Evolutionary conservation across 2,888 invertebrate genomes (phyloP), one percentile per base, ranked within the genome.

Genomic region (Clanis bilineata): DNA sequence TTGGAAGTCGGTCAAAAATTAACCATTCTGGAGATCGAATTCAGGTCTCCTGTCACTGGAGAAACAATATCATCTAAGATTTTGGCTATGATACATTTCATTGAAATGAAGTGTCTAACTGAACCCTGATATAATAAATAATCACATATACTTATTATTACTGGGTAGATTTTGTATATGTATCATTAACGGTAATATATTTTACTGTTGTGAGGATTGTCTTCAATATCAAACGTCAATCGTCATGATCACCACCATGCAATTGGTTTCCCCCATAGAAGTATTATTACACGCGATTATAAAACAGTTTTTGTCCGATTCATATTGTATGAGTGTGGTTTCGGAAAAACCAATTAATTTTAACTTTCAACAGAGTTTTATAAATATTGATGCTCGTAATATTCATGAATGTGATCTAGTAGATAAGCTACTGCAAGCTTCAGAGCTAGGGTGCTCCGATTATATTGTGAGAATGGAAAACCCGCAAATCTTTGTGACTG

Each of bases 371-470:
- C 63, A 64, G 22, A 74, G 68, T 62, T 82, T 79, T 61, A 79
- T 78, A 15, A 72, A 71, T 57, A 71, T 89, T 22, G 60, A 64
- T 38, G 73, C 75, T n/a, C 12, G 22, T 15, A 7, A n/a, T 4
- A 74, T 77, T 60, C 67, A 70, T 2, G 72, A 66, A 43, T 43
- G 59, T 41, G 68, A 73, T 60, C 64, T 89, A 0, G 64, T 72
- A 9, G 57, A 75, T 7, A 74, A 80, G 55, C 67, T 90, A 64
- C 60, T 87, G 0, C 63, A 76, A 25, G 80, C 82, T 1, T 86
- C 88, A 1, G 92, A 92, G 76, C 82, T 79, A 45, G 93, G 92
- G 7, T 93, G 93, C 73, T 89, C 90, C 9, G 92, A 90, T 75
- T 92, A 90, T 61, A 75, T 93, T 3, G 79, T 93, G 9, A 75